Evolutionary conservation across 2,113 vertebrate genomes (phyloP), one percentile per base, ranked within the genome.

Genomic region (Manacus vitellinus): DNA sequence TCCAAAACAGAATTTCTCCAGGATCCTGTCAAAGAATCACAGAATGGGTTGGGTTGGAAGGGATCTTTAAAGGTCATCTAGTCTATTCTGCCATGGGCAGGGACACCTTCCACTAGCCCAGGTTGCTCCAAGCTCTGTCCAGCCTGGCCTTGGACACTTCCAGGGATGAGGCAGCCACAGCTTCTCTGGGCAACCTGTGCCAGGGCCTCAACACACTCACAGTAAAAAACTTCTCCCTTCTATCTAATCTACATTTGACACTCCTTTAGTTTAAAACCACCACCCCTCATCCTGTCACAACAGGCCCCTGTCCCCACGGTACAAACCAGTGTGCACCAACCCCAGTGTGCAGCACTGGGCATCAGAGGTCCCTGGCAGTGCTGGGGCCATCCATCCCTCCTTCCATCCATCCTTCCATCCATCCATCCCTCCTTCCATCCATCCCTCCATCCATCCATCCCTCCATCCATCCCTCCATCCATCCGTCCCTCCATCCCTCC

Each of bases 261-360:
- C 8, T 20, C 16, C 27, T 43, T 20, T 10, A 33, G 39, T n/a
- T n/a, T 73, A 43, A 56, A 73, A 27, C 31, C 37, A n/a, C 14
- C 51, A 35, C 15, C 58, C 5, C 23, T 24, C 25, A 23, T 27
- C 41, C 71, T n/a, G 7, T 20, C 23, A 6, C 30, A 43, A 14
- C 39, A 56, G 52, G 37, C 11, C 21, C 44, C 58, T 0, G 21
- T 16, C 27, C 61, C 41, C 56, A 31, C 0, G 1, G 39, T 8
- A 43, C 71, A 25, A 25, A 63, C 9, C 39, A 5, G 12, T 1
- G 14, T 4, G 17, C 28, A 22, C 33, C 15, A 11, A 44, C 59
- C 28, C 10, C 47, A 24, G 47, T 24, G 23, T 49, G 47, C 9
- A 12, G 3, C 37, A 4, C 0, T 3, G 4, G 65, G 49, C 51